Base-by-base conservation (phyloP, 2,888 invertebrate species). In the Zhuqinia jingwanae region DNA sequence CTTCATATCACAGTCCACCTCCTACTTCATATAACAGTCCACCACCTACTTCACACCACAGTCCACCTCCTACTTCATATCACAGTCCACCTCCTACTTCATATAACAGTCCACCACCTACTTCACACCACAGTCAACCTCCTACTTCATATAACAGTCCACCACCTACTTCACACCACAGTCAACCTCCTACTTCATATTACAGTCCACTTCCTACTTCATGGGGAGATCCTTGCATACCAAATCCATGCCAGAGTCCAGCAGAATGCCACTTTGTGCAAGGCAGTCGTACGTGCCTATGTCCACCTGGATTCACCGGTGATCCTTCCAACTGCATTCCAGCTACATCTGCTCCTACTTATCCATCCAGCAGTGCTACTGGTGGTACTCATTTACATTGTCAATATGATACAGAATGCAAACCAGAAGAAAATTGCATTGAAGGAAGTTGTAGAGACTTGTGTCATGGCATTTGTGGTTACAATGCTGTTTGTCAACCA, bases 401-500 rank as follows among this genome's bases (percentile, higher is more conserved):
- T 42, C 73, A 53, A 27, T 76, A 81, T 30, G 83, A 76, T 70
- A 76, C 13, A 15, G 88, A 88, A 13, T 88, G 88, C 27, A 75
- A 65, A 58, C 47, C 53, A 25, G 76, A 79, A 45, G 80, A 85
- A 47, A 80, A 30, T 8, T 88, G 88, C 20, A 22, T 84, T 10
- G 77, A 75, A 17, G 83, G 88, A 15, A 2, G 25, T 5, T 88
- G 88, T 45, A 58, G 22, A 22, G 85, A 88, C 42, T 47, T 15
- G 1, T 88, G 88, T 36, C 78, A 83, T 45, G 78, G 83, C 10
- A 17, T 70, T 6, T 89, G 89, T 77, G 88, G 87, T 0, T 79
- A 75, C 36, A 85, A 87, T 53, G 81, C 87, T 1, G 45, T 85
- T 22, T 89, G 89, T 42, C 65, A 81, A 13, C 56, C 76, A 0